Evolutionary conservation across 2,797 vertebrate species (phyloP), one percentile per base, ranked within the genome.

Genomic region (Acrocephalus scirpaceus): DNA sequence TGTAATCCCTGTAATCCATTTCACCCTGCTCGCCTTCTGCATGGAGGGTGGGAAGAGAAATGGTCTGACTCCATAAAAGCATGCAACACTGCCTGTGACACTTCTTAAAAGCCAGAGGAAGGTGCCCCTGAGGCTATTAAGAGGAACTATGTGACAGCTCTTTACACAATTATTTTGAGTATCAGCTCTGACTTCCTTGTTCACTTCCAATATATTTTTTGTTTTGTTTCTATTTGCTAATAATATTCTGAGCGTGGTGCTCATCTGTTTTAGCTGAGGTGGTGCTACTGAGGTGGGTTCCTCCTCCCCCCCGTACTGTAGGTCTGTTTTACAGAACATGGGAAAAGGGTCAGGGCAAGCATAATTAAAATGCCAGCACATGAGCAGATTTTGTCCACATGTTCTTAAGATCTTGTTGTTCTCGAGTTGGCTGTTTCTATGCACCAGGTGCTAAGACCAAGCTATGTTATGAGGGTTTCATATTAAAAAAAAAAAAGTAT

Each of bases 331-430:
- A 94, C 92, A 90, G 93, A 96, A 95, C 87, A 94, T 81, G 79
- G 90, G 82, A 84, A 96, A 95, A 95, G 92, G 93, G 93, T 96
- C 96, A 96, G 92, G 94, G 89, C 92, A 94, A 91, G 83, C 85
- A 94, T 86, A 97, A 96, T 96, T 97, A 96, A 97, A 97, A 95
- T 95, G 86, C 94, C 92, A 95, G 95, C 90, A 90, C 91, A 88
- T 32, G 92, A 93, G 91, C 95, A 96, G 94, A 90, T 97, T 96
- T 96, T 90, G 88, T 93, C 94, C 96, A 97, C 94, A 95, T 97
- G 95, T 96, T 95, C 94, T 92, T 88, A 91, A 94, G 92, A 91
- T 93, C 95, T 95, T 93, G 71, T 91, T 96, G 81, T 95, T 94
- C 81, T 94, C 4, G 2, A 60, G 65, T 72, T 94, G 78, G 81